These are phyloP conservation scores for Apogon talboti DNA, from an alignment of 2,797 vertebrate species.

Conservation along the genomic window DNA sequence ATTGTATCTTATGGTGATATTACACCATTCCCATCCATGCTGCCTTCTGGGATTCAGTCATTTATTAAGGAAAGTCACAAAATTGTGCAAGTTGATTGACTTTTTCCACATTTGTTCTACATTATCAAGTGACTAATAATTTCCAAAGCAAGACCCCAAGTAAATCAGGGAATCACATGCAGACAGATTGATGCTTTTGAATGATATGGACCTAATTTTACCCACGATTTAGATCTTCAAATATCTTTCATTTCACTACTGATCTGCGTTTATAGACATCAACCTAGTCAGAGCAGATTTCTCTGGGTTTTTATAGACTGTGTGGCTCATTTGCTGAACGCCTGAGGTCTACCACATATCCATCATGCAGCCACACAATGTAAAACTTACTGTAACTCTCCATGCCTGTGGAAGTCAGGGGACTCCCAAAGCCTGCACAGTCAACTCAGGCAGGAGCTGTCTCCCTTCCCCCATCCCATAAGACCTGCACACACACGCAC, in stretches of 20 bases:
- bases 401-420: slow-evolving; percentile 22
- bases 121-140: background rate
- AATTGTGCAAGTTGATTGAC: too few species aligned
- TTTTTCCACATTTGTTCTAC: too few species aligned
- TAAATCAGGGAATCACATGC: background rate
- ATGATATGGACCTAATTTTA: background rate
- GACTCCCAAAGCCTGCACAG: slow-evolving; percentile 33
- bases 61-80: too few species aligned
- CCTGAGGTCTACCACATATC: background rate
- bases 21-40: too few species aligned
- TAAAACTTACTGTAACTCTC: slow-evolving; percentile 15
- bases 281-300: background rate
- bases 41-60: too few species aligned
- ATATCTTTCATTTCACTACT: background rate
- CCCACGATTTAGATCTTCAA: background rate
- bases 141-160: background rate
- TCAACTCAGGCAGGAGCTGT: background rate
- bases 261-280: background rate
- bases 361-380: background rate
- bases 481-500: slow-evolving; percentile 42
- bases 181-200: background rate
- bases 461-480: slow-evolving; percentile 73
- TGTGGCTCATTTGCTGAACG: background rate
- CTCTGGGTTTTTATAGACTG: background rate
- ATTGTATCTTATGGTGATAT: too few species aligned